Evolutionary conservation across 2,888 invertebrate species (phyloP), one percentile per base, ranked within the genome.

Genomic region (Tupiocoris notatus): DNA sequence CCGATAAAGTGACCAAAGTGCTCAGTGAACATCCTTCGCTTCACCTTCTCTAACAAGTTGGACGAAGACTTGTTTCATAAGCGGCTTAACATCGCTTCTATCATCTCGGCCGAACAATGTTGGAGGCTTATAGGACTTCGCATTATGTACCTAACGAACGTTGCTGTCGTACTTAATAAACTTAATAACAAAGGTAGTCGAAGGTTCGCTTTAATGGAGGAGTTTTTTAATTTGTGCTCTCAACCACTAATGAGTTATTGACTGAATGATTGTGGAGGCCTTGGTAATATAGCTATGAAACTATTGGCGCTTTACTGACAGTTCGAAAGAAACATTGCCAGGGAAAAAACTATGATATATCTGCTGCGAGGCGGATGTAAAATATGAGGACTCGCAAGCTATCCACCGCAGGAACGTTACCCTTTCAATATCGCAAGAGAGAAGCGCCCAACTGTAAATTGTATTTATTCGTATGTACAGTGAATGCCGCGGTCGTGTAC

Each of bases 391-490:
- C 39, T 39, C 39, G 39, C n/a, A 24, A 24, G 64, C 64, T 25
- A 64, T 64, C 64, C 64, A 64, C 64, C 64, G 25, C 64, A 64
- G 64, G 24, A 64, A 64, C 9, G 24, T 25, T 17, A 24, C 64
- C 64, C 17, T 2, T 39, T 39, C 39, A 39, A 39, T 16, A 24
- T 18, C 25, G n/a, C 23, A 17, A 63, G 21, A 23, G n/a, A 20
- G 63, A 23, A 23, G 25, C 64, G 20, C 23, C 64, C 25, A 64
- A 24, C 64, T 64, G 64, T 64, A 23, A 24, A 64, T 64, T 64
- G 64, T 24, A 64, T 64, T 64, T 24, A 64, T 64, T 39, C 39
- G 39, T 39, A 64, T 25, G 24, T 64, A 64, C 18, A 24, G 23
- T 18, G 25, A 64, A 64, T 64, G 25, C 25, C 25, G 64, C 64